Conservation (phyloP, 2,797 vertebrate genomes). For the Dendrocincla tyrannina region DNA sequence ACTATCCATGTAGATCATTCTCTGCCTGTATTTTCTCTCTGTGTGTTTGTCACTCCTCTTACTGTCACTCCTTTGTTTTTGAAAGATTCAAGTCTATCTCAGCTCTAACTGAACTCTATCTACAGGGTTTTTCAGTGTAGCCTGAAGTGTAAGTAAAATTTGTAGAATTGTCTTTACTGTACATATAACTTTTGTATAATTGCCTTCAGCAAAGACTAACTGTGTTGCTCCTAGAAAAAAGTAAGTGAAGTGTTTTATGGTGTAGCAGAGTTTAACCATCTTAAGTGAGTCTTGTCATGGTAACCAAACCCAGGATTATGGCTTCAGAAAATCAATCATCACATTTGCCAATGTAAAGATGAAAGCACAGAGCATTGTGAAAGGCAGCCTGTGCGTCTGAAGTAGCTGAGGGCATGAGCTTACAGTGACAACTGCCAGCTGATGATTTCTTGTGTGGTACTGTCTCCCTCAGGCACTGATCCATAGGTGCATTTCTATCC, state of each 20-base stretch:
- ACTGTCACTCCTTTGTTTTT: too few species aligned
- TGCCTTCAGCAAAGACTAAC: neutral
- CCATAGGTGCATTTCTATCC: neutral
- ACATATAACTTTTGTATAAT: neutral
- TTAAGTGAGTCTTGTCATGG: constrained; percentile 48
- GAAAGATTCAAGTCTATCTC: neutral
- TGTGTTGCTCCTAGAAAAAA: constrained; percentile 68
- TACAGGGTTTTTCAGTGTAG: neutral
- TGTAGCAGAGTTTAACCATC: constrained; percentile 43
- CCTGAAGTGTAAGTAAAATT: neutral
- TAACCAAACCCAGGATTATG: constrained; percentile 27
- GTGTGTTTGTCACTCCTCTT: neutral
- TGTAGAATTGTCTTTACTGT: neutral
- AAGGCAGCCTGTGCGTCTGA: neutral
- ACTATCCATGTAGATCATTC: neutral
- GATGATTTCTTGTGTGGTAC: neutral
- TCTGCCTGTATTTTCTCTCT: neutral
- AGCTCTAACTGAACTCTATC: neutral
- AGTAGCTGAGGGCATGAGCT: neutral
- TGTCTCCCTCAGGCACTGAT: neutral
- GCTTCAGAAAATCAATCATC: neutral
- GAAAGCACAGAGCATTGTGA: neutral
- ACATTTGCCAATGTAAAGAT: neutral
- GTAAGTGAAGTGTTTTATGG: constrained; percentile 21
- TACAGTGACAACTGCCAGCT: neutral